Conservation (phyloP, 1,140 invertebrate species). For the Eubasilissa regina region DNA sequence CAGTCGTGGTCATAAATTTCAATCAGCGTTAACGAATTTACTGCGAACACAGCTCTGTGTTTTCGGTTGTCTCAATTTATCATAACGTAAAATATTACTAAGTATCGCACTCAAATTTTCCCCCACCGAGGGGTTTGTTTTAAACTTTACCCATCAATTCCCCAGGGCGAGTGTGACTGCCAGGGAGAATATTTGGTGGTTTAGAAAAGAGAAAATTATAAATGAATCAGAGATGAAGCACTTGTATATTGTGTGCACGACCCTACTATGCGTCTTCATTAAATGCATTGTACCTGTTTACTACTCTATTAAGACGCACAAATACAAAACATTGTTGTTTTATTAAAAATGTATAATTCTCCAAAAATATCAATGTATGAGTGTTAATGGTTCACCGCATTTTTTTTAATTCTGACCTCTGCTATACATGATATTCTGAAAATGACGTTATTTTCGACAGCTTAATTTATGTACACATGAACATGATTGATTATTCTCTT, state of each 20-base stretch:
- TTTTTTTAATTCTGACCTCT: background rate
- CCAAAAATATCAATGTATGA: too few species aligned
- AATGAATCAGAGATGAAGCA: slow-evolving; percentile 31
- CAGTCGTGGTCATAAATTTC: slow-evolving; percentile 55
- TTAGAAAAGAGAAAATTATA: slow-evolving; percentile 42
- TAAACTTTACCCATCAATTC: slow-evolving; percentile 59
- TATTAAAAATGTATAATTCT: too few species aligned
- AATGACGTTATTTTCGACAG: background rate
- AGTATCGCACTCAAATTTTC: slow-evolving; percentile 55
- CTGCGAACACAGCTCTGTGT: slow-evolving; percentile 56
- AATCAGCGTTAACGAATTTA: slow-evolving; percentile 60
- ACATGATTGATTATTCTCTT: background rate
- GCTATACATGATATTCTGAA: background rate
- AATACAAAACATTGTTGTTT: too few species aligned
- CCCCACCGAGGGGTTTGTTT: slow-evolving; percentile 51
- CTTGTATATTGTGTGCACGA: slow-evolving; percentile 38
- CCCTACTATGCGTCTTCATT: slow-evolving; percentile 38
- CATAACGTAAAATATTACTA: slow-evolving; percentile 60
- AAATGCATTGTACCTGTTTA: background rate
- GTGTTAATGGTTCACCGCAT: too few species aligned
- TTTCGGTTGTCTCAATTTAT: slow-evolving; percentile 61
- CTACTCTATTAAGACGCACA: too few species aligned
- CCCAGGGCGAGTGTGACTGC: slow-evolving; percentile 30
- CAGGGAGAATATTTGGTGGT: slow-evolving; percentile 35
- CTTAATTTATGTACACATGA: background rate